Percentiles rank a stretch among this genome's conserved stretches.
Evolutionary conservation across 2,888 invertebrate species (phyloP).

Genomic region (Neuroscelio doddi): DNA sequence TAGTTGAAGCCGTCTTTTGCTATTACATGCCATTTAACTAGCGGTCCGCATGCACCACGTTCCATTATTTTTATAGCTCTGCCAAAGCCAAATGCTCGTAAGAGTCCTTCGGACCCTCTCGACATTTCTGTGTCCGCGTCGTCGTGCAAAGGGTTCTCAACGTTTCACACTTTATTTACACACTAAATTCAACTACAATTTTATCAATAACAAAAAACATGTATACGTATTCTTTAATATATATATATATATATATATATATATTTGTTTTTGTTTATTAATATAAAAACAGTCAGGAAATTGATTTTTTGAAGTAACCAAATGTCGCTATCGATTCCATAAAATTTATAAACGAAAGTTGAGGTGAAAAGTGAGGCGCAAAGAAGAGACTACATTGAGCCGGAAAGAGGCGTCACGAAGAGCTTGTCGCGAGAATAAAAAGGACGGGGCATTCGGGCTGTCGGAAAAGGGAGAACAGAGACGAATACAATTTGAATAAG

Average conservation of each 20-base stretch:
- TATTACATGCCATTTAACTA: conserved; percentile 67
- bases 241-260: no score
- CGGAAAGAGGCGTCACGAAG: conserved; percentile 29
- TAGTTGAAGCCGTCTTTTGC: conserved; percentile 52
- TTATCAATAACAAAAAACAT: background rate
- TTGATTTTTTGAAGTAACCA: no score
- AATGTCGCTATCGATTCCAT: no score
- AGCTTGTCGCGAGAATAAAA: conserved; percentile 9
- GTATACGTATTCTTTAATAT: no score
- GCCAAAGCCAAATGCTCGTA: conserved; percentile 62
- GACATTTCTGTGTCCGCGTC: conserved; percentile 47
- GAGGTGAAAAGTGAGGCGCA: background rate
- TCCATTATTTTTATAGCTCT: conserved; percentile 68
- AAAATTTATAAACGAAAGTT: no score
- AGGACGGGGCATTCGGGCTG: conserved; percentile 11
- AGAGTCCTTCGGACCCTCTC: conserved; percentile 56
- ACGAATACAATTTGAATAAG: conserved; percentile 60
- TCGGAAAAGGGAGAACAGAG: conserved; percentile 30
- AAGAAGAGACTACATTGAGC: conserved; percentile 14
- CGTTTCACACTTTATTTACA: conserved; percentile 18
- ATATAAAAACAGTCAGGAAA: no score
- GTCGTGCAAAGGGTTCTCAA: conserved; percentile 48
- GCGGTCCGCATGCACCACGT: conserved; percentile 60
- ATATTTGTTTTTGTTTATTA: background rate
- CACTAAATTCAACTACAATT: conserved; percentile 5